Evolutionary conservation across 2,888 invertebrate genomes (phyloP).

Genomic region (Spodoptera picta): DNA sequence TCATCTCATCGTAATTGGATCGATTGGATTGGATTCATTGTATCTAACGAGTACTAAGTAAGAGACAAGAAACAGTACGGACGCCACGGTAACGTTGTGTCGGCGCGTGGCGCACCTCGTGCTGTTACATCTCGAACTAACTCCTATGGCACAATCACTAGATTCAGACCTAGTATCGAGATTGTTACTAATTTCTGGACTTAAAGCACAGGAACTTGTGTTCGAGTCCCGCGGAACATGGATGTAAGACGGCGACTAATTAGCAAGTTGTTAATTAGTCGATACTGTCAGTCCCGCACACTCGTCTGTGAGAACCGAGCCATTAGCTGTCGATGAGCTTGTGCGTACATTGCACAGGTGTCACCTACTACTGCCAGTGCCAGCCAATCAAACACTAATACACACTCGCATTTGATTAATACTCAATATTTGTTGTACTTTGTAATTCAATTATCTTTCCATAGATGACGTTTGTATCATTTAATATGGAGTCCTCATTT

Average conservation of each 20-base stretch:
- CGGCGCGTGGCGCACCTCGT: conserved; percentile 23
- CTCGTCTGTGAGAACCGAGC: conserved; percentile 20
- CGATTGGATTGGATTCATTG: too few relatives aligned
- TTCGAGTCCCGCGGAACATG: conserved; percentile 15
- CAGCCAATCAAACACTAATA: too few relatives aligned
- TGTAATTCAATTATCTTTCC: too few relatives aligned
- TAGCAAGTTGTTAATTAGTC: conserved; percentile 43
- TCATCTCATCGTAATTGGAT: not conserved
- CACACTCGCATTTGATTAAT: too few relatives aligned
- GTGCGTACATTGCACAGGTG: too few relatives aligned
- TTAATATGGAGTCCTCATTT: conserved; percentile 4
- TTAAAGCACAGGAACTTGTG: conserved; percentile 27
- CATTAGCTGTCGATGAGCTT: conserved; percentile 29
- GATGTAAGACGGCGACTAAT: conserved; percentile 44
- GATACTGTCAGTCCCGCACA: conserved; percentile 23
- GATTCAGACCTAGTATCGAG: conserved; percentile 14
- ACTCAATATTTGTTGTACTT: too few relatives aligned
- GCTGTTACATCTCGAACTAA: conserved; percentile 18
- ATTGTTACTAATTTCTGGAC: conserved; percentile 35
- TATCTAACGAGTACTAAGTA: not conserved
- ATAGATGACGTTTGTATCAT: not conserved
- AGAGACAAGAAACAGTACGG: not conserved
- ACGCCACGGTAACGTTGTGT: not conserved
- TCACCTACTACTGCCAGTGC: too few relatives aligned
- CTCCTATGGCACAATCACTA: conserved; percentile 19